Base-by-base conservation (phyloP, 2,888 invertebrate genomes). In the Metopia argyrocephala region DNA sequence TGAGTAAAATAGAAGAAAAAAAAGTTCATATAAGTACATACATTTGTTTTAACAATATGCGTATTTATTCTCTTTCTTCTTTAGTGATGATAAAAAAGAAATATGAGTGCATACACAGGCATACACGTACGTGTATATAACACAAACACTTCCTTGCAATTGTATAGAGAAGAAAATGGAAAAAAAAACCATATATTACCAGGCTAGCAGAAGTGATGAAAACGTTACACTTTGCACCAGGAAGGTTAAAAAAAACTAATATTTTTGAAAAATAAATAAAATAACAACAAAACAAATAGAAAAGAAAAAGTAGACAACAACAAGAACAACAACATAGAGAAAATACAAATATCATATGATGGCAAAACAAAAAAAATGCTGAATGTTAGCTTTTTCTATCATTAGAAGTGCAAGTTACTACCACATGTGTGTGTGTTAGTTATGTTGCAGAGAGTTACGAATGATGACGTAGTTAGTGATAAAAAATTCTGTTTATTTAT, bases 191-290 rank as follows among this genome's bases (percentile, higher is more conserved):
- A 61, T 25, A 64, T 9, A 54, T 5, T 81, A 78, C 21, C 73
- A 74, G 80, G 80, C 73, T 15, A 76, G 74, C 80, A 81, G 76
- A 73, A 81, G 56, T 27, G 52, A 59, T 18, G 50, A 28, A 81
- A 65, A 74, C 61, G 6, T 54, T 27, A 45, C 20, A 45, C 18
- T 12, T 25, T 5, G 6, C 18, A 50, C 7, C n/a, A 46, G 52
- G 21, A 52, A 56, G n/a, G 38, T 25, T 31, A 50, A 50, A n/a
- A 28, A 62, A 59, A 54, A 31, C 7, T 5, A 15, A 71, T 50
- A 27, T 61, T 61, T 28, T 18, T 46, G 9, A 23, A 64, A 21
- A 46, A 28, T 54, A 38, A 71, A 62, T 3, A 61, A 62, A 73
- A 65, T 15, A 23, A 48, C 31, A 48, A 45, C 50, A 66, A 38